Evolutionary conservation across 2,797 vertebrate species (phyloP).

Genomic region (Sebastes diaconus): DNA sequence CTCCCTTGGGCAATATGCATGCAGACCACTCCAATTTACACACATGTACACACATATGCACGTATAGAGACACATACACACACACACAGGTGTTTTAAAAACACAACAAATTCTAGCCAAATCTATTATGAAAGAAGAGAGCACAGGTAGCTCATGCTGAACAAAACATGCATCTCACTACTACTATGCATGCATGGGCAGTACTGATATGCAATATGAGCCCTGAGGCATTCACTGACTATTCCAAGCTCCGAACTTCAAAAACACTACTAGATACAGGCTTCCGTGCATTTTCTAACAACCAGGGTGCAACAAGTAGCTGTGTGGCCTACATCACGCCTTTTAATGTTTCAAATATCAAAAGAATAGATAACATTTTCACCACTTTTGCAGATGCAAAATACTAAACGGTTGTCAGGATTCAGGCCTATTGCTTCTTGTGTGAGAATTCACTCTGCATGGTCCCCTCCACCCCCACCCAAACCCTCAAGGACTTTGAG

Average conservation of each 20-base stretch:
- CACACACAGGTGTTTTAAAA: conserved; percentile 6
- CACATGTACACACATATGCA: background rate
- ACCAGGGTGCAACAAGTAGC: conserved; percentile 24
- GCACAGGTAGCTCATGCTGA: background rate
- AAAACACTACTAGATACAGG: background rate
- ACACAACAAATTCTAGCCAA: background rate
- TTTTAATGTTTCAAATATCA: background rate
- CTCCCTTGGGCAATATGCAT: conserved; percentile 19
- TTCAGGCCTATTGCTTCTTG: background rate
- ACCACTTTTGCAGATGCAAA: background rate
- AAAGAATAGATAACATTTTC: background rate
- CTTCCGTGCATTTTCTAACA: background rate
- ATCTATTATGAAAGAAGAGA: background rate
- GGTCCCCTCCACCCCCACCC: too few species aligned
- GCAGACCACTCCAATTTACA: conserved; percentile 13
- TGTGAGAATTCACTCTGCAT: conserved; percentile 3
- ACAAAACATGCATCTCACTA: conserved; percentile 14
- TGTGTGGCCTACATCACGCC: background rate
- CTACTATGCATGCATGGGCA: conserved; percentile 18
- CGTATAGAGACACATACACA: background rate
- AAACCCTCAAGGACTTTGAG: conserved; percentile 43
- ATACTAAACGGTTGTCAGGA: background rate
- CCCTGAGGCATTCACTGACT: conserved; percentile 15
- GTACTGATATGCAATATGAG: conserved; percentile 3
- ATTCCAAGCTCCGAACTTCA: conserved; percentile 3